These are phyloP conservation scores for Rhinoptilus africanus DNA, from an alignment of 2,113 vertebrate species.

Conservation along the genomic window DNA sequence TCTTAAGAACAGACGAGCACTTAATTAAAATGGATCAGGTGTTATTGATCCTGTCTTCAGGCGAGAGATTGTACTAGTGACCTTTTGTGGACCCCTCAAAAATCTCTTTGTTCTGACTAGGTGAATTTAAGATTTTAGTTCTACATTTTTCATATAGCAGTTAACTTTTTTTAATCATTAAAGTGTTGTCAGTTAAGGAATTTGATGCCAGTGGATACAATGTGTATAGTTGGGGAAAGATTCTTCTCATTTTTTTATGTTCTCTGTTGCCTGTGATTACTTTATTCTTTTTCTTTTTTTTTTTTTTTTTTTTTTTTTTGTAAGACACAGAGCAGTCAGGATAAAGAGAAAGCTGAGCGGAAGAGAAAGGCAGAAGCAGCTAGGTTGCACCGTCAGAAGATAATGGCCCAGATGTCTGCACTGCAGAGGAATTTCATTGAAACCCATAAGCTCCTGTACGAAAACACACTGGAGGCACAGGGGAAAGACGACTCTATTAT, in stretches of 20 bases:
- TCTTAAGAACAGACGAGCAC: background rate
- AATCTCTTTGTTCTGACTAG: background rate
- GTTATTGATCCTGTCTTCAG: background rate
- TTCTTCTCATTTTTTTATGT: background rate
- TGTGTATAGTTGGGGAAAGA: background rate
- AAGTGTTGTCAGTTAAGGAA: background rate
- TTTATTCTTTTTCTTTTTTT: background rate
- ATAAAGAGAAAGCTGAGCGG: constrained; percentile 94
- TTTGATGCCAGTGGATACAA: background rate
- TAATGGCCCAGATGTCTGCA: constrained; percentile 99
- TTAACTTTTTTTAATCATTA: background rate
- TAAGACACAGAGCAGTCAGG: constrained; percentile 82
- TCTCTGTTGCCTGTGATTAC: background rate
- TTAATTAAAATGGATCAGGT: background rate
- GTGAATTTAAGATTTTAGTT: background rate
- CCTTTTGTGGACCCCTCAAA: background rate
- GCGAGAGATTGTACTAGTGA: background rate
- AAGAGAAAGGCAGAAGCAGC: constrained; percentile 97
- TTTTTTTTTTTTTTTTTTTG: background rate
- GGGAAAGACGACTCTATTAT: constrained; percentile 74
- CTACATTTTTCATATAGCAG: background rate
- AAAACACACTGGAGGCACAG: constrained; percentile 85
- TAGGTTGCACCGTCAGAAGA: constrained; percentile 93
- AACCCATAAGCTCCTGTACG: constrained; percentile 93
- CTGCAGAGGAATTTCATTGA: constrained; percentile 99